Base-by-base conservation (phyloP, 2,797 vertebrate genomes). In the Lepidocolaptes lacrymiger region DNA sequence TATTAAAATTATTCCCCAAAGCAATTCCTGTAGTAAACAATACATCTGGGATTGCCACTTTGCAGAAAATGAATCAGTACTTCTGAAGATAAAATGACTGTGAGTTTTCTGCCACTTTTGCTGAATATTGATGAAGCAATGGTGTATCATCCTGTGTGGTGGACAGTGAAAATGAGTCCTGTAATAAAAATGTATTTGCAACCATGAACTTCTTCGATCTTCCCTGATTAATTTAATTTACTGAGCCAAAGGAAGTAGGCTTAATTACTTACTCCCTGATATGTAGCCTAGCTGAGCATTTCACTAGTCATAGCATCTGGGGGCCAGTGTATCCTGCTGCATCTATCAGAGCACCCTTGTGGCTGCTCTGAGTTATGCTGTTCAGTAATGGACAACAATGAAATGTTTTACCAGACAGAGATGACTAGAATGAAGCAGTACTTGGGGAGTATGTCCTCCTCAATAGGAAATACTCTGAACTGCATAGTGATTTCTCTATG, bases 1-100 rank as follows among this genome's bases (percentile, higher is more conserved):
- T 87, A 88, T 83, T 83, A 61, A 88, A 93, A 74, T 92, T 88
- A 79, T 91, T 92, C 56, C 76, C 79, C n/a, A 64, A 85, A 88
- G 49, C 30, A 85, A 71, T 54, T 88, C 41, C 36, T 66, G 26
- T 56, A 79, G 71, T 59, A 92, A 93, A 96, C 63, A 76, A 64
- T 56, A 64, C 72, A 52, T 63, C 52, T 48, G 32, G 48, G 78
- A 94, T 89, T 54, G 26, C 6, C 3, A 5, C 17, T 94, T 80
- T 80, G 43, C 24, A 80, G 44, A 64, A 87, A 77, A 73, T 61
- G 32, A 88, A 74, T 91, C 75, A 67, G 59, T 61, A 71, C 30
- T 92, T 89, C 54, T 91, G 61, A 36, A 0, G 0, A 69, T 17
- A 64, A 85, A 85, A 85, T 19, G 7, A 30, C 52, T 59, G 37